phyloP scores from a whole-genome alignment of 2,888 invertebrate species.

The Agrotis clavis region DNA sequence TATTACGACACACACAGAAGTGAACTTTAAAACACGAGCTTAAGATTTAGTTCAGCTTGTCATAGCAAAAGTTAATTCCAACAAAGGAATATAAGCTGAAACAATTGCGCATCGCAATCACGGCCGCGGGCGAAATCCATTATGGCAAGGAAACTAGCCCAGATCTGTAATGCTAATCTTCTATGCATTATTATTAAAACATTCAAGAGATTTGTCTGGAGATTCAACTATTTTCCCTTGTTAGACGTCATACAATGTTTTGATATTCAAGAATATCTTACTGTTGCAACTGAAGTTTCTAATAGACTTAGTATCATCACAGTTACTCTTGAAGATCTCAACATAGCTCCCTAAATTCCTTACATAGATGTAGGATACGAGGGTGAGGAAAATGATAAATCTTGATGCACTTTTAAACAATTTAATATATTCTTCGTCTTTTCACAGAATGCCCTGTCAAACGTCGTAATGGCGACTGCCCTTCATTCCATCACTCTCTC shows the following conservation, averaged over 20 bases:
- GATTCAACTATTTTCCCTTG: slow-evolving; percentile 32
- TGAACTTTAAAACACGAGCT: slow-evolving; percentile 20
- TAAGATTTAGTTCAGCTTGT: slow-evolving; percentile 48
- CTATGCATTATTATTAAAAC: slow-evolving; percentile 51
- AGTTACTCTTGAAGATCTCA: neutral
- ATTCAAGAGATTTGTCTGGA: slow-evolving; percentile 46
- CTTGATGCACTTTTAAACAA: too few species aligned
- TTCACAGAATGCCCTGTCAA: too few species aligned
- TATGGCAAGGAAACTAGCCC: slow-evolving; percentile 61
- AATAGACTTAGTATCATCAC: neutral
- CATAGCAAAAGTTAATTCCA: slow-evolving; percentile 60
- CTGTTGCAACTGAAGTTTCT: neutral
- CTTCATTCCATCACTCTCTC: too few species aligned
- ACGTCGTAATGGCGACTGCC: too few species aligned
- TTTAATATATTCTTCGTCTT: too few species aligned
- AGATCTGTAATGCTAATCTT: slow-evolving; percentile 60
- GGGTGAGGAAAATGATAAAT: too few species aligned
- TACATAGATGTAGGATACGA: too few species aligned
- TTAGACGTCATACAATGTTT: neutral
- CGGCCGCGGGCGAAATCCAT: slow-evolving; percentile 67
- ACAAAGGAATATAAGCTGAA: slow-evolving; percentile 73
- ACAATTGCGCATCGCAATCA: slow-evolving; percentile 75
- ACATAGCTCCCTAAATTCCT: slow-evolving; percentile 17
- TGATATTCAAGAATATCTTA: neutral
- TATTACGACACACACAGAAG: slow-evolving; percentile 33